Conservation (phyloP, 1,140 invertebrate genomes). For the Drosophila elegans region DNA sequence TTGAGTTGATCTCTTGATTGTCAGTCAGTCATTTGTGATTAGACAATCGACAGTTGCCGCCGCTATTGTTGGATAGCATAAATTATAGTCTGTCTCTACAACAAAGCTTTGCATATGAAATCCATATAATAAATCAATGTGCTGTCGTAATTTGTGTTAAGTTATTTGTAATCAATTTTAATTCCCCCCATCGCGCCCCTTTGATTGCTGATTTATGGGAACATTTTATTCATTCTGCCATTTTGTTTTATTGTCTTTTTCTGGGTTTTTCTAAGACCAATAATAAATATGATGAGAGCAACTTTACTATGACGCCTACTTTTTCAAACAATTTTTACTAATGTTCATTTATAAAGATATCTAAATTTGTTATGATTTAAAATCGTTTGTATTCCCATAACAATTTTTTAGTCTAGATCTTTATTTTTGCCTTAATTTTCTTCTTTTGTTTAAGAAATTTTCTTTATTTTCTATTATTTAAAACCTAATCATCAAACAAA, state of each 20-base stretch:
- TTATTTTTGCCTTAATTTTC: too few relatives aligned
- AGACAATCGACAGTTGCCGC: slow-evolving; percentile 55
- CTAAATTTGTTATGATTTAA: too few relatives aligned
- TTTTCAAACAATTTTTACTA: too few relatives aligned
- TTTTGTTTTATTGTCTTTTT: neutral
- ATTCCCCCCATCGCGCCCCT: neutral
- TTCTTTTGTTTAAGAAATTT: too few relatives aligned
- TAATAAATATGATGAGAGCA: too few relatives aligned
- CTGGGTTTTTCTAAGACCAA: too few relatives aligned
- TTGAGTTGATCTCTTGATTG: slow-evolving; percentile 53
- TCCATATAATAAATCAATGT: slow-evolving; percentile 57
- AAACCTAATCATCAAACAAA: neutral
- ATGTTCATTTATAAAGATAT: too few relatives aligned
- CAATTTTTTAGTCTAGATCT: too few relatives aligned
- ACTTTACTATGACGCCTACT: too few relatives aligned
- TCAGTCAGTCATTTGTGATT: slow-evolving; percentile 55
- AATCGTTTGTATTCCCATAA: too few relatives aligned
- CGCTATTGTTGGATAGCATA: slow-evolving; percentile 30
- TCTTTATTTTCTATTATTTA: too few relatives aligned
- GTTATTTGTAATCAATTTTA: slow-evolving; percentile 66
- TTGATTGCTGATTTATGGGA: slow-evolving; percentile 45
- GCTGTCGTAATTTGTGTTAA: slow-evolving; percentile 65
- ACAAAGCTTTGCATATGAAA: slow-evolving; percentile 46
- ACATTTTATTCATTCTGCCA: slow-evolving; percentile 11
- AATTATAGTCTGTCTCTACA: slow-evolving; percentile 43